Conservation (phyloP, 2,113 vertebrate species). For the Elephantulus edwardii region DNA sequence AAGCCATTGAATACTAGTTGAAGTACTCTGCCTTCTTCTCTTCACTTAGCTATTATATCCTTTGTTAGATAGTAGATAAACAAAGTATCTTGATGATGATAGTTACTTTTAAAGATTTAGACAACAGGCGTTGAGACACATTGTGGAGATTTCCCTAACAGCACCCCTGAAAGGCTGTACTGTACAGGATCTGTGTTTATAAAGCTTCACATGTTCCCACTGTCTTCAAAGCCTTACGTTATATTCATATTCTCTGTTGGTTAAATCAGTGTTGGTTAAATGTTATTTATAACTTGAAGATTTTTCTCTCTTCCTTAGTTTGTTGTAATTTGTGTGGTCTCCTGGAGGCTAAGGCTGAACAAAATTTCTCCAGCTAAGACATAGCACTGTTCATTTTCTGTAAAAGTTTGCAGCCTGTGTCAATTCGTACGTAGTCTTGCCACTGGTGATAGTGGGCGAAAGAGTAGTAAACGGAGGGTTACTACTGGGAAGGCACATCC, state of each 20-base stretch:
- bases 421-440: too few relatives aligned
- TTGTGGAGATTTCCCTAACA: slow-evolving; percentile 26
- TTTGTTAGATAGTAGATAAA: background rate
- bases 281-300: slow-evolving; percentile 25
- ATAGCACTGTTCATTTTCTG: background rate
- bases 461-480: background rate
- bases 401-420: background rate
- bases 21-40: background rate
- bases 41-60: background rate
- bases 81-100: background rate
- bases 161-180: background rate
- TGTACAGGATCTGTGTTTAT: background rate
- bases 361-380: background rate
- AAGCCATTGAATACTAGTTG: slow-evolving; percentile 1
- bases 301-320: slow-evolving; percentile 31
- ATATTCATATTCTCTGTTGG: background rate
- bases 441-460: background rate
- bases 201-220: background rate
- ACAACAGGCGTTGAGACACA: slow-evolving; percentile 24
- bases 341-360: background rate
- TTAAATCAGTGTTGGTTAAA: background rate
- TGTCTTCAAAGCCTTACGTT: slow-evolving; percentile 18
- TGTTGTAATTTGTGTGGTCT: slow-evolving; percentile 50
- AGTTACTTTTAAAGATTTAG: slow-evolving; percentile 45
- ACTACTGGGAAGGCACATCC: background rate